phyloP scores from a whole-genome alignment of 2,888 invertebrate genomes.

The Nephrotoma guestfalica region DNA sequence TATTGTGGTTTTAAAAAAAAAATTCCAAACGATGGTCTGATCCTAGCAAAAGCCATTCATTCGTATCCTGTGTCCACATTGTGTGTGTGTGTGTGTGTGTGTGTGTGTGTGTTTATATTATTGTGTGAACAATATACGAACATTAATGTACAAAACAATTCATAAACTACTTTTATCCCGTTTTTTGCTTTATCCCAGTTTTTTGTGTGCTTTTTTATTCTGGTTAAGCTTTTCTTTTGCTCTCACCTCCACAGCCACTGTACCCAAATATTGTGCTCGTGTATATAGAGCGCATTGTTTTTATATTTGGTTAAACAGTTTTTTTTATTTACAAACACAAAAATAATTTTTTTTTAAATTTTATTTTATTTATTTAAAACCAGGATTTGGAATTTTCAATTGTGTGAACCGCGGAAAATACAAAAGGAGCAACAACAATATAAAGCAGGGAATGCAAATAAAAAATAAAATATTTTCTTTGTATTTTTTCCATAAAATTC shows the following conservation, averaged over 20 bases:
- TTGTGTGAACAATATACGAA: background rate
- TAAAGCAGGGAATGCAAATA: background rate
- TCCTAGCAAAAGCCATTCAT: background rate
- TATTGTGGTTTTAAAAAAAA: background rate
- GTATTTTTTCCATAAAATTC: background rate
- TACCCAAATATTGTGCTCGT: background rate
- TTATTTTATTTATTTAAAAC: background rate
- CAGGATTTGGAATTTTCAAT: background rate
- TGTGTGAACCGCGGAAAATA: background rate
- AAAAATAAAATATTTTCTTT: background rate
- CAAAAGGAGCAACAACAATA: background rate
- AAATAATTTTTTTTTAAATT: background rate
- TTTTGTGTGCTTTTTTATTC: background rate
- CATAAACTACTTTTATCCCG: background rate
- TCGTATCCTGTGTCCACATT: background rate
- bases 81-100: background rate
- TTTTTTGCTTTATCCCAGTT: background rate
- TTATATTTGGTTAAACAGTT: background rate
- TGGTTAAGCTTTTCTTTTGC: background rate
- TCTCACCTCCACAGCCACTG: background rate
- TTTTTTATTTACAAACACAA: background rate
- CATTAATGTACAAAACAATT: background rate
- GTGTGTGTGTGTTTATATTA: background rate
- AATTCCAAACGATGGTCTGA: background rate
- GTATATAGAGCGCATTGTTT: background rate